Evolutionary conservation across 2,888 invertebrate species (phyloP), one percentile per base, ranked within the genome.

Genomic region (Cancer borealis): DNA sequence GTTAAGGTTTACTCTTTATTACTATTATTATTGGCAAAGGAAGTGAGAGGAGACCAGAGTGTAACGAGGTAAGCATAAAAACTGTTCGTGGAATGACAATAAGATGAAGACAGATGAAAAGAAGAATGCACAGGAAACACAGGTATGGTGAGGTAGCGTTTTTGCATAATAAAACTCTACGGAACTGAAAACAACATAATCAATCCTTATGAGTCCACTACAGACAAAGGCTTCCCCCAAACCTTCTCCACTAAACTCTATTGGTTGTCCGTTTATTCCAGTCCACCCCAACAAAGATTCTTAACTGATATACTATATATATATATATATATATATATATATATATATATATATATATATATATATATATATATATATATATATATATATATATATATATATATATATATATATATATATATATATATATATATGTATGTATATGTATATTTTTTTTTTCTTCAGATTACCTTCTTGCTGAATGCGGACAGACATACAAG

Each of bases 271-370:
- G 8, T 49, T 49, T 12, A 49, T 49, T 49, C 39, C 39, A 39
- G 39, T 39, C 39, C 39, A 39, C 39, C 39, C 39, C 39, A 39
- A 54, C 54, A 54, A 54, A 54, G 54, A 54, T 21, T 66, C 17
- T 21, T 66, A 49, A 8, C 21, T 66, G 17, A 17, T 66, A 66
- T 66, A 17, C 0, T 21, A 66, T 66, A 66, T 66, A 66, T 66
- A 66, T 66, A 66, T 66, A 66, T 66, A 66, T 66, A 66, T 66
- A 66, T 66, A 66, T 66, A 66, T 66, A 66, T 66, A 66, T 66
- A 66, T 66, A 66, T 66, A 66, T 66, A 66, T 66, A 66, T 66
- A 66, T 66, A 8, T 66, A 66, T 66, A 66, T 66, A 66, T 66
- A 66, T 66, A 66, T 66, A 60, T 60, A 60, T 60, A 60, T 60